phyloP scores from a whole-genome alignment of 30 jellyfish, hydroid and myxozoan species.

The Nemopilema nomurai region DNA sequence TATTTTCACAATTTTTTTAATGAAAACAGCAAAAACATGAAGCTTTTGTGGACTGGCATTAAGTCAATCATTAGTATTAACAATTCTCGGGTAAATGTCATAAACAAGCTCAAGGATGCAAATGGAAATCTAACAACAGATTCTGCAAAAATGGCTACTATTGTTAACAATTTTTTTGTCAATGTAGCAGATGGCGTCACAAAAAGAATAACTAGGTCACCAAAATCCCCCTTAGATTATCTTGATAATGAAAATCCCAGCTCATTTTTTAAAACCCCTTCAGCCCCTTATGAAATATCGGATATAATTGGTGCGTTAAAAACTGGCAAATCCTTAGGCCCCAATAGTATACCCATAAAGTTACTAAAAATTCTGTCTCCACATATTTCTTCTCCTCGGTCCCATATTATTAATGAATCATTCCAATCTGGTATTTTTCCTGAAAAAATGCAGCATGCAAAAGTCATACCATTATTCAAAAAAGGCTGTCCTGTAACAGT shows the following conservation, averaged over 20 bases:
- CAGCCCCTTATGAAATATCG: conserved; percentile 50
- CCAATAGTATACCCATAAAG: conserved; percentile 42
- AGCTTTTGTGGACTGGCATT: conserved; percentile 50
- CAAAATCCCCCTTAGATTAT: conserved; percentile 40
- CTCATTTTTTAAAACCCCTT: conserved; percentile 20
- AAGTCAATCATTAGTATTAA: conserved; percentile 37
- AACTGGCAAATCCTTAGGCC: conserved; percentile 53
- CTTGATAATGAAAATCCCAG: conserved; percentile 11
- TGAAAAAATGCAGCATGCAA: conserved; percentile 34
- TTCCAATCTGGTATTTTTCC: conserved; percentile 47
- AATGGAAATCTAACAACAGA: conserved; percentile 57
- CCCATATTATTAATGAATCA: conserved; percentile 47
- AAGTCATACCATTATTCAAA: conserved; percentile 51
- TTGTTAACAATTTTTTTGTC: conserved; percentile 36
- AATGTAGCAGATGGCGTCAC: conserved; percentile 44
- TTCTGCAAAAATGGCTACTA: conserved; percentile 44
- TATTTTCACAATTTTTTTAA: conserved; percentile 42
- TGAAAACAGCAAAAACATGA: conserved; percentile 24
- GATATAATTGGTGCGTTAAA: conserved; percentile 19
- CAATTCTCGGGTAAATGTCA: conserved; percentile 35
- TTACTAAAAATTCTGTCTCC: conserved; percentile 48
- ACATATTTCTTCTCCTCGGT: conserved; percentile 36
- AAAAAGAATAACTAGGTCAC: conserved; percentile 39
- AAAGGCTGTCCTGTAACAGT: conserved; percentile 43
- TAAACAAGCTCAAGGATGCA: conserved; percentile 58